Conservation (phyloP, 1,140 invertebrate genomes). For the Phymastichus coffea region DNA sequence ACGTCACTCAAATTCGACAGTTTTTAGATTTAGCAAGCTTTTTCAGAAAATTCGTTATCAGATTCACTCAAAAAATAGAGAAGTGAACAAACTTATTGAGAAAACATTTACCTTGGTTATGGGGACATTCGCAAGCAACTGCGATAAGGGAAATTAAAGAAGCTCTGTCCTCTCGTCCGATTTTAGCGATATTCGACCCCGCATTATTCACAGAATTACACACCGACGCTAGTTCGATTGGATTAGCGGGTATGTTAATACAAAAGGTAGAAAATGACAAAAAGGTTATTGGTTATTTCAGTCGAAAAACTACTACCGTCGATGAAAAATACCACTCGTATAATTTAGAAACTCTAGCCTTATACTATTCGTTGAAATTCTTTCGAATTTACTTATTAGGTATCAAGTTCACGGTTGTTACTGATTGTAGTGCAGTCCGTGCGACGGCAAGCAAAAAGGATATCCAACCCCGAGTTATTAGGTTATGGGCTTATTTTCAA, state of each 20-base stretch:
- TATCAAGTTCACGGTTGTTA: not conserved
- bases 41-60: slow-evolving; percentile 41
- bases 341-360: not conserved
- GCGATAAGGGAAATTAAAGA: slow-evolving; percentile 15
- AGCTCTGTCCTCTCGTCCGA: slow-evolving; percentile 10
- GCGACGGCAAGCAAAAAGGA: not conserved
- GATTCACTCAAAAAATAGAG: slow-evolving; percentile 34
- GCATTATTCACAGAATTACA: slow-evolving; percentile 31
- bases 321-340: not conserved
- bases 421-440: not conserved
- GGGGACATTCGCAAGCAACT: slow-evolving; percentile 1
- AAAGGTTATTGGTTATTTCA: slow-evolving; percentile 33
- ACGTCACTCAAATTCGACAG: slow-evolving; percentile 35
- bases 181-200: slow-evolving; percentile 27
- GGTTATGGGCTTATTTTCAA: slow-evolving; percentile 42
- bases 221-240: slow-evolving; percentile 37
- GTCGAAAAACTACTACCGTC: not conserved
- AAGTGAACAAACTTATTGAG: slow-evolving; percentile 34
- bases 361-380: not conserved
- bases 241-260: slow-evolving; percentile 36
- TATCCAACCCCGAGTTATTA: slow-evolving; percentile 37
- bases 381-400: not conserved
- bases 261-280: slow-evolving; percentile 28
- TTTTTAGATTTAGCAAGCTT: slow-evolving; percentile 44
- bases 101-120: slow-evolving; percentile 27